A percentile compares a stretch with the other conserved stretches of the same genome.
Evolutionary conservation across 2,113 vertebrate species (phyloP).

Genomic region (Protomyctophum bolini): DNA sequence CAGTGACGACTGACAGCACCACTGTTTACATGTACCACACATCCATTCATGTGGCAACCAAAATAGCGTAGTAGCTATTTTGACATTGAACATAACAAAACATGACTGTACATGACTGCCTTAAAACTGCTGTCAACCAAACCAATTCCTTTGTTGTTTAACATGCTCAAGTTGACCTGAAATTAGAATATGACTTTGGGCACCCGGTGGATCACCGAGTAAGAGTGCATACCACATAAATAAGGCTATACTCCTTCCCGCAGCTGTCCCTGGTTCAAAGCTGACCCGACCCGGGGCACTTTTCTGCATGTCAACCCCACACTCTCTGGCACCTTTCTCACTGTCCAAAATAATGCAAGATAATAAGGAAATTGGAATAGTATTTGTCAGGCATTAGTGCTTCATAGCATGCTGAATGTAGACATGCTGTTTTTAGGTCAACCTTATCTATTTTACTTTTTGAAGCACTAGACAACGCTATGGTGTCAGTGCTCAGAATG

Average conservation of each 20-base stretch:
- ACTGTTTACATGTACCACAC: neutral
- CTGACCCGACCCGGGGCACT: no score
- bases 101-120: constrained; percentile 18
- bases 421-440: neutral
- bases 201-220: no score
- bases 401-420: constrained; percentile 3
- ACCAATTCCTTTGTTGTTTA: constrained; percentile 13
- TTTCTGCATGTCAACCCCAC: no score
- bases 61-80: neutral
- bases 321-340: no score
- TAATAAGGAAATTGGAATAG: neutral
- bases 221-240: no score
- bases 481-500: neutral
- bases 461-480: constrained; percentile 6
- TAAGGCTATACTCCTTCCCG: no score
- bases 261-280: no score
- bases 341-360: no score
- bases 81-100: constrained; percentile 30
- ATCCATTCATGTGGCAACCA: neutral
- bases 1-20: constrained; percentile 66
- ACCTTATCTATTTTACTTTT: neutral
- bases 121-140: constrained; percentile 44
- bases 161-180: constrained; percentile 4
- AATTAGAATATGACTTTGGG: constrained; percentile 5
- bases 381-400: neutral